These are phyloP conservation scores for Enteromius treurensis DNA, from an alignment of 2,797 vertebrate species.

Conservation along the genomic window DNA sequence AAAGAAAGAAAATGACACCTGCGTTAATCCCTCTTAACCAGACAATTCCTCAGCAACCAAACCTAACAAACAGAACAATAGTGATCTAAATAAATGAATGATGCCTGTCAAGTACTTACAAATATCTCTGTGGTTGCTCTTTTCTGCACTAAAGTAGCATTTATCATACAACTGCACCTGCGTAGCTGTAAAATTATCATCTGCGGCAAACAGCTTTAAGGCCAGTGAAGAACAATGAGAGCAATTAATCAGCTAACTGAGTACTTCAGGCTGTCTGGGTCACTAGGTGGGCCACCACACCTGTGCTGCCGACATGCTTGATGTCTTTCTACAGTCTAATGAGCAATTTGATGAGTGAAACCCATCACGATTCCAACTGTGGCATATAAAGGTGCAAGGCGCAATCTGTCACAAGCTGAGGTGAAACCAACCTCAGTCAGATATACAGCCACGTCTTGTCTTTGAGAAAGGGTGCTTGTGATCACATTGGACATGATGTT, in stretches of 20 bases:
- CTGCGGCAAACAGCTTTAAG: constrained; percentile 48
- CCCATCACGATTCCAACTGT: constrained; percentile 60
- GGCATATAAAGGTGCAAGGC: constrained; percentile 54
- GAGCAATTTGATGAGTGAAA: constrained; percentile 65
- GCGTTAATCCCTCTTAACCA: constrained; percentile 5
- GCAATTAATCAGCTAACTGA: constrained; percentile 55
- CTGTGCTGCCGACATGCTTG: constrained; percentile 54
- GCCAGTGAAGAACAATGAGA: constrained; percentile 47
- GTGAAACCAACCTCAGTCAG: constrained; percentile 41
- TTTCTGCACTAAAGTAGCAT: constrained; percentile 12
- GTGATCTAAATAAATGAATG: neutral
- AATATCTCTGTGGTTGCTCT: neutral
- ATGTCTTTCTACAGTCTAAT: constrained; percentile 62
- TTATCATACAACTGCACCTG: constrained; percentile 8
- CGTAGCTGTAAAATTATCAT: constrained; percentile 31
- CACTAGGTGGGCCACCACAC: constrained; percentile 46
- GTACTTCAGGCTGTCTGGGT: constrained; percentile 48
- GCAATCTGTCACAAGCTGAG: constrained; percentile 55
- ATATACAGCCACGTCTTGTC: constrained; percentile 46
- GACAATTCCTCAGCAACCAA: constrained; percentile 15
- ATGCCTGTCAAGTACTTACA: neutral
- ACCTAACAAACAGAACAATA: neutral
- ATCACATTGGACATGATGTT: neutral
- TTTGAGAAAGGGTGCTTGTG: constrained; percentile 51
- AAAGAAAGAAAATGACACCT: neutral